Evolutionary conservation across 2,797 vertebrate species (phyloP).

Genomic region (Muraenolepis orangiensis): DNA sequence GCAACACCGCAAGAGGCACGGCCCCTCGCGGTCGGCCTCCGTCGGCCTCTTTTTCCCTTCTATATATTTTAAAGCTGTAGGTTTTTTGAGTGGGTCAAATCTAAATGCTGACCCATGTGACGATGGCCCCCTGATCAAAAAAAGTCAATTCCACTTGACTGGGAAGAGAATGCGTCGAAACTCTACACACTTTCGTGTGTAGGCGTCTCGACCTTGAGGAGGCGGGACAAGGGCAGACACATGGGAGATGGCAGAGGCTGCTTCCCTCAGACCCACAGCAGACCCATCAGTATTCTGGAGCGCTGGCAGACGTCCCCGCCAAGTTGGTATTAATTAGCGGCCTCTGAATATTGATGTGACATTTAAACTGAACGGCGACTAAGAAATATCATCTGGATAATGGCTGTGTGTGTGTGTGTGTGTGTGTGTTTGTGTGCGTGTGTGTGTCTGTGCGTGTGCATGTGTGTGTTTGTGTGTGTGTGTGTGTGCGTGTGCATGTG

Average conservation of each 20-base stretch:
- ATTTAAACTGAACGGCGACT: constrained; percentile 53
- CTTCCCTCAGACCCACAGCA: not conserved
- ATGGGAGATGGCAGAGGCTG: constrained; percentile 34
- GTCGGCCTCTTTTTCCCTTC: too few species aligned
- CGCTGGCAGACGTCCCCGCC: constrained; percentile 49
- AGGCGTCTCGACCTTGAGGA: not conserved
- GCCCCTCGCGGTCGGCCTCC: too few species aligned
- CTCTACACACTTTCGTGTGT: too few species aligned
- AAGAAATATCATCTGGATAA: constrained; percentile 61
- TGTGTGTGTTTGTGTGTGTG: not conserved
- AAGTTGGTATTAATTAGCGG: constrained; percentile 63
- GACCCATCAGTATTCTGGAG: constrained; percentile 58
- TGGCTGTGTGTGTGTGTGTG: constrained; percentile 33
- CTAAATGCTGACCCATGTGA: too few species aligned
- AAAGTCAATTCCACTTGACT: too few species aligned
- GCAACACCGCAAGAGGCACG: not conserved
- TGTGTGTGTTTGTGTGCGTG: not conserved
- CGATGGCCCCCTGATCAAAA: too few species aligned
- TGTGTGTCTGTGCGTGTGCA: not conserved
- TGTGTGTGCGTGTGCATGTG: not conserved
- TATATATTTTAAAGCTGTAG: too few species aligned
- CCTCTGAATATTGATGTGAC: constrained; percentile 70
- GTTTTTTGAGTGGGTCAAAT: too few species aligned
- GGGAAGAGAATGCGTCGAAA: too few species aligned
- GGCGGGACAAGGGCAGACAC: constrained; percentile 22